phyloP scores from a whole-genome alignment of 2,888 invertebrate species.

The Cerastoderma edule region DNA sequence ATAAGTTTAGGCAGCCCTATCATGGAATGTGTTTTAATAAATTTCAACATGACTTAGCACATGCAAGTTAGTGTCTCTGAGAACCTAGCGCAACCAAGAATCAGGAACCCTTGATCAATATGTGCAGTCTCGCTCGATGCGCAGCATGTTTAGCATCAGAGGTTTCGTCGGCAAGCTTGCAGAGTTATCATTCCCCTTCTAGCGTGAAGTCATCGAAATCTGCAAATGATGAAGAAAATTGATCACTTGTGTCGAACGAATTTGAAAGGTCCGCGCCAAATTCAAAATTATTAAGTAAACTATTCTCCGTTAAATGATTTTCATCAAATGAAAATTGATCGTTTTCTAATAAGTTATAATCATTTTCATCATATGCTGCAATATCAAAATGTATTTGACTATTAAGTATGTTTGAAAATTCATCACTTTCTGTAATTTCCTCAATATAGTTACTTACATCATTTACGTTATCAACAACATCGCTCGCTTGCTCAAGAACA shows the following conservation, averaged over 20 bases:
- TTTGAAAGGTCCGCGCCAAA: neutral
- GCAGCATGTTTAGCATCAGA: no score
- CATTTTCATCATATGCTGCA: neutral
- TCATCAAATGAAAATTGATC: neutral
- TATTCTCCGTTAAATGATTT: no score
- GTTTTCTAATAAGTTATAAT: neutral
- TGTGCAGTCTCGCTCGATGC: no score
- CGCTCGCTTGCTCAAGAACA: no score
- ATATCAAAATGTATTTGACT: neutral
- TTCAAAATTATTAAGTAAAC: neutral
- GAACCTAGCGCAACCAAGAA: no score
- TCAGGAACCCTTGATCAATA: no score
- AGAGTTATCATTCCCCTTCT: slow-evolving; percentile 7
- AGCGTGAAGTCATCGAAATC: slow-evolving; percentile 3
- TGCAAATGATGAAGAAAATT: slow-evolving; percentile 8
- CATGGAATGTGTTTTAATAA: no score
- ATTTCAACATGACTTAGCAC: no score
- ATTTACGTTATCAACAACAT: no score
- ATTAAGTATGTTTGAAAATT: neutral
- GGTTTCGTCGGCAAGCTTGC: slow-evolving; percentile 11
- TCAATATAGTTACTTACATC: neutral
- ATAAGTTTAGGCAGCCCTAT: no score
- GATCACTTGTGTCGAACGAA: neutral
- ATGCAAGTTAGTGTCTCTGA: no score
- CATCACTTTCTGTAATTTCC: neutral